A percentile compares a stretch with the other conserved stretches of the same genome.
These are phyloP conservation scores for Antigone vipio DNA, from an alignment of 2,113 vertebrate genomes.

Conservation along the genomic window DNA sequence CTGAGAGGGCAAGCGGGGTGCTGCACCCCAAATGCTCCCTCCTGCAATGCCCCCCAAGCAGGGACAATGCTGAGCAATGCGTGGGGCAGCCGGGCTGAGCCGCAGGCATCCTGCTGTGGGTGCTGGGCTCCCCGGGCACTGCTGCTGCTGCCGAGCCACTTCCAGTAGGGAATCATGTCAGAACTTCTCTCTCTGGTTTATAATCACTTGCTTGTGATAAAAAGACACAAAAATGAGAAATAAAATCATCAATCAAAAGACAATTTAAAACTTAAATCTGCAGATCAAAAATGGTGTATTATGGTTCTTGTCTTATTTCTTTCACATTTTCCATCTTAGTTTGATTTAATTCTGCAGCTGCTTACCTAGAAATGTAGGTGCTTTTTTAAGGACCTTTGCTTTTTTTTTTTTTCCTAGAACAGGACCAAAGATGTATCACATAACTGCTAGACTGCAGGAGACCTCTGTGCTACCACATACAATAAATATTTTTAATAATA, in stretches of 20 bases:
- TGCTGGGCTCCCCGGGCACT: background rate
- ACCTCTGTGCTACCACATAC: background rate
- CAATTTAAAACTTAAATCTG: background rate
- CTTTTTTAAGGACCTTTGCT: background rate
- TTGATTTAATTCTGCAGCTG: background rate
- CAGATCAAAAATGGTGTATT: background rate
- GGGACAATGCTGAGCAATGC: accelerated
- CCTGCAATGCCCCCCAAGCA: background rate
- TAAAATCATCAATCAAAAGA: background rate
- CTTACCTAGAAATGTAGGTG: background rate
- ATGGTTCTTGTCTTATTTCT: background rate
- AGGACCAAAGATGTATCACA: background rate
- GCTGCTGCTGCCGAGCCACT: accelerated
- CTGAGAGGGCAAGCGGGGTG: background rate
- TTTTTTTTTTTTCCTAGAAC: background rate
- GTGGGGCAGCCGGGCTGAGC: accelerated
- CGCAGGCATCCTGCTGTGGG: accelerated
- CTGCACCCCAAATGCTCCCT: background rate
- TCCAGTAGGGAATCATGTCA: accelerated
- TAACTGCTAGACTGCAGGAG: background rate
- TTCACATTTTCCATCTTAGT: background rate
- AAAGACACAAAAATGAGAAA: background rate
- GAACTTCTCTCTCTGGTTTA: background rate
- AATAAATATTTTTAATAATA: background rate
- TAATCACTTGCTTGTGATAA: background rate